Conservation (phyloP, 1,140 invertebrate species). For the Drosophila navojoa region DNA sequence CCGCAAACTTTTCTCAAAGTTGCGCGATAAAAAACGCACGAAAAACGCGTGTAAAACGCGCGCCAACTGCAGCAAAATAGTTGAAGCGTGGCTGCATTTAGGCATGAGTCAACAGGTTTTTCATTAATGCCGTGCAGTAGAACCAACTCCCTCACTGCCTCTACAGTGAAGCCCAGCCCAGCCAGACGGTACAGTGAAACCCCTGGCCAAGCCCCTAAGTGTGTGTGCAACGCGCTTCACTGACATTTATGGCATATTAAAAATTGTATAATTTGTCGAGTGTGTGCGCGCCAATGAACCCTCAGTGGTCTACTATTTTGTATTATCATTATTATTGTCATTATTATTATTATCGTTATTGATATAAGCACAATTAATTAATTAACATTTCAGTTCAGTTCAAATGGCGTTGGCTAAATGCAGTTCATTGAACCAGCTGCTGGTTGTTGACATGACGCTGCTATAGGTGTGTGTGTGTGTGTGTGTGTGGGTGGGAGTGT, state of each 20-base stretch:
- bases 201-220: neutral
- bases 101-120: constrained; percentile 43
- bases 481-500: constrained; percentile 19
- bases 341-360: constrained; percentile 31
- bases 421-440: constrained; percentile 44
- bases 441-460: constrained; percentile 31
- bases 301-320: neutral
- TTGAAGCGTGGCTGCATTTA: constrained; percentile 3
- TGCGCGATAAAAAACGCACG: constrained; percentile 36
- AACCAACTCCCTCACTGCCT: neutral
- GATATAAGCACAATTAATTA: constrained; percentile 51
- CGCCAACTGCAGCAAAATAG: neutral
- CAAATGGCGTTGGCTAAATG: constrained; percentile 14
- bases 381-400: constrained; percentile 37
- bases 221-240: neutral
- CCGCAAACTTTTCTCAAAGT: neutral
- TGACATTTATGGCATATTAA: constrained; percentile 14
- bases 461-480: constrained; percentile 7
- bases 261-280: constrained; percentile 12
- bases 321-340: constrained; percentile 6
- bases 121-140: constrained; percentile 40
- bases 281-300: neutral
- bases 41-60: constrained; percentile 44
- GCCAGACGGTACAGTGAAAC: too few relatives aligned
- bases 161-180: neutral